Conservation (phyloP, 2,888 invertebrate genomes). For the Notocelia uddmanniana region DNA sequence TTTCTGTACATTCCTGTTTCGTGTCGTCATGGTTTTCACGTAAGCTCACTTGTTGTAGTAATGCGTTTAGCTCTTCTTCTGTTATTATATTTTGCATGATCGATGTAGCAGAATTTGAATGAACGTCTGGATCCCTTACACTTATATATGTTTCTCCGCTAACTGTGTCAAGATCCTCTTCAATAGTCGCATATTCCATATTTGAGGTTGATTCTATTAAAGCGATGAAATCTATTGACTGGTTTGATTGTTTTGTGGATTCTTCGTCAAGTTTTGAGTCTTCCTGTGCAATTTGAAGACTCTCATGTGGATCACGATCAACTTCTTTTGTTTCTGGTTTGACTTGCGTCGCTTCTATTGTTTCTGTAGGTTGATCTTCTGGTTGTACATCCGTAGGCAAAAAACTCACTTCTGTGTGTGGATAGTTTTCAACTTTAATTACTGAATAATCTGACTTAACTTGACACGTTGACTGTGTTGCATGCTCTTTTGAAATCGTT, state of each 20-base stretch:
- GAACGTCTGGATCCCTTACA: not conserved
- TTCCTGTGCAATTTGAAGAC: not conserved
- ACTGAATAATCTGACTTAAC: not conserved
- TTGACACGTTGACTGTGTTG: not conserved
- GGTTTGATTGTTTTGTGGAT: not conserved
- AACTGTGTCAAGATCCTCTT: not conserved
- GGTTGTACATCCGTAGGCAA: not conserved
- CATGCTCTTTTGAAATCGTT: not conserved
- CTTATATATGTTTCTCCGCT: not conserved
- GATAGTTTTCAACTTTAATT: not conserved
- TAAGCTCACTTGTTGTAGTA: not conserved
- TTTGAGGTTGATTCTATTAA: not conserved
- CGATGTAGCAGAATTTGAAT: conserved; percentile 7
- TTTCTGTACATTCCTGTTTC: not conserved
- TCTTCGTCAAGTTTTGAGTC: not conserved
- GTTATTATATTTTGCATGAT: not conserved
- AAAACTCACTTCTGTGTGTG: not conserved
- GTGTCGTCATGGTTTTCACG: not conserved
- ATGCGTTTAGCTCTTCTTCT: conserved; percentile 1
- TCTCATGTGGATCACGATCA: not conserved
- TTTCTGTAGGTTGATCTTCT: not conserved
- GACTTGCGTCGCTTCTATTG: not conserved
- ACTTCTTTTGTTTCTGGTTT: not conserved
- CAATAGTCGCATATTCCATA: not conserved
- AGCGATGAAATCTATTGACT: not conserved